Conservation (phyloP, 1,140 invertebrate genomes). For the Batillaria attramentaria region DNA sequence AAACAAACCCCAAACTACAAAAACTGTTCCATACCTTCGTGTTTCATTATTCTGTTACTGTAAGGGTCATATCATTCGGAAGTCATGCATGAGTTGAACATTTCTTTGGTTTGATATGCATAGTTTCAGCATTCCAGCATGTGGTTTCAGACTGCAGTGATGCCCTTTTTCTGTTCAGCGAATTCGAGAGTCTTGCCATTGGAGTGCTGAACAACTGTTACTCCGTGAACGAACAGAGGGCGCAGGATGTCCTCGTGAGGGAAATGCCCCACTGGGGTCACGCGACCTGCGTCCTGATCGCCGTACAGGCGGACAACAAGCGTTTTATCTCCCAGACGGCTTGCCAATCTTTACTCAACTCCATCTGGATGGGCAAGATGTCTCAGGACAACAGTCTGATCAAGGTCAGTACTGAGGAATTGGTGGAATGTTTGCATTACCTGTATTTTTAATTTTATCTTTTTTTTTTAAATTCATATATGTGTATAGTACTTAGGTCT, state of each 20-base stretch:
- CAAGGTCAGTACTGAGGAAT: slow-evolving; percentile 51
- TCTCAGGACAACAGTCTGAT: slow-evolving; percentile 53
- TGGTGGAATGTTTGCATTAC: background rate
- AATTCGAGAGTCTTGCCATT: slow-evolving; percentile 65
- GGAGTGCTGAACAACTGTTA: slow-evolving; percentile 70
- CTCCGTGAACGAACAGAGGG: slow-evolving; percentile 64
- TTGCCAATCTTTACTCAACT: slow-evolving; percentile 69
- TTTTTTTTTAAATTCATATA: background rate
- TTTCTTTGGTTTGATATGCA: no score
- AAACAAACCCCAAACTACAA: no score
- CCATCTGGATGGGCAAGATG: slow-evolving; percentile 69
- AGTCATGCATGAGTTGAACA: no score
- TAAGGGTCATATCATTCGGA: no score
- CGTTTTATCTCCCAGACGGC: slow-evolving; percentile 68
- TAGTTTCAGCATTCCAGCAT: no score
- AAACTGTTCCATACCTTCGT: no score
- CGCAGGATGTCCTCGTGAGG: slow-evolving; percentile 63
- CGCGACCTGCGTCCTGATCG: slow-evolving; percentile 66
- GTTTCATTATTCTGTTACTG: no score
- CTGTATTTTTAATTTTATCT: background rate
- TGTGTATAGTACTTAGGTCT: no score
- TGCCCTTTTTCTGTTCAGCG: slow-evolving; percentile 59
- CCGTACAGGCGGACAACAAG: slow-evolving; percentile 69
- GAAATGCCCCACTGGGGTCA: slow-evolving; percentile 65
- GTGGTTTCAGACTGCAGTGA: no score